Conservation (phyloP, 1,140 invertebrate species). For the Ephestia elutella region DNA sequence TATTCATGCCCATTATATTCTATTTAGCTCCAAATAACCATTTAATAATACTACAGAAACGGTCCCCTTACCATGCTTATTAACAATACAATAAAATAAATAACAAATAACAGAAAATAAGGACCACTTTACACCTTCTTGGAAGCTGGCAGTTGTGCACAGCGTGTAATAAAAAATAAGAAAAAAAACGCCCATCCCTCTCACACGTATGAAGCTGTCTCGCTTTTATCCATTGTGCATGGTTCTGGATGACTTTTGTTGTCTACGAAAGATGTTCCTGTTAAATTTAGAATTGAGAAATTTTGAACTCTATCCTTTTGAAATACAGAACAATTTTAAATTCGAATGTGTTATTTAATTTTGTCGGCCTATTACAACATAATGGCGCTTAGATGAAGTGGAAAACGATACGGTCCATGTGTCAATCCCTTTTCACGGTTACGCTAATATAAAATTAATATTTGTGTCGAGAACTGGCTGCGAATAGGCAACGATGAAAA, state of each 20-base stretch:
- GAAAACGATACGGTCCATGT: constrained; percentile 66
- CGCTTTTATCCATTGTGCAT: constrained; percentile 31
- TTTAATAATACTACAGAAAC: constrained; percentile 68
- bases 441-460: constrained; percentile 69
- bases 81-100: constrained; percentile 75
- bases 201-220: constrained; percentile 27
- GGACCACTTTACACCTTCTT: constrained; percentile 72
- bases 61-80: constrained; percentile 68
- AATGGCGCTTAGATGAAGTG: constrained; percentile 64
- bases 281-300: not conserved
- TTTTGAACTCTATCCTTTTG: constrained; percentile 18
- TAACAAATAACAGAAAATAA: constrained; percentile 70
- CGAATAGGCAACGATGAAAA: constrained; percentile 13
- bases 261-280: constrained; percentile 9
- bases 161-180: constrained; percentile 37
- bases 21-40: constrained; percentile 73
- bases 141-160: constrained; percentile 62
- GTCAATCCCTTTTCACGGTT: constrained; percentile 68
- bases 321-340: constrained; percentile 7
- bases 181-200: constrained; percentile 41
- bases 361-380: constrained; percentile 38
- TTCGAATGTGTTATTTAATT: constrained; percentile 13
- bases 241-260: constrained; percentile 15
- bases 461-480: constrained; percentile 33
- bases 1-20: constrained; percentile 72